These are phyloP conservation scores for Spodoptera littoralis DNA, from an alignment of 2,888 invertebrate genomes.

Conservation along the genomic window DNA sequence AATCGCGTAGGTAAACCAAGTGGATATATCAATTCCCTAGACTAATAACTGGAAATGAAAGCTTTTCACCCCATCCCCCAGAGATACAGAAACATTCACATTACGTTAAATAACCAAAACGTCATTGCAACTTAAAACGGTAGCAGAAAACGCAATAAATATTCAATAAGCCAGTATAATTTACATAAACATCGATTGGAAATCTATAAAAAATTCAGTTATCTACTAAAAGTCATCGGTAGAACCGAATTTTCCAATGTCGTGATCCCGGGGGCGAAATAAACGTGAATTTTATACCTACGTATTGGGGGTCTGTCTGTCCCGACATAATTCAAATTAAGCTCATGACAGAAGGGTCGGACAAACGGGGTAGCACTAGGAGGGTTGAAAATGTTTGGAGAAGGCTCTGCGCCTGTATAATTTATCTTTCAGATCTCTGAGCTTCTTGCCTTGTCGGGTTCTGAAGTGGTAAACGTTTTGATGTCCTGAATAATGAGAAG, in stretches of 20 bases:
- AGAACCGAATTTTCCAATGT: conserved; percentile 63
- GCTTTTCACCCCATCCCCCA: no score
- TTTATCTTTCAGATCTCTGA: conserved; percentile 45
- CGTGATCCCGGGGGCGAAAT: conserved; percentile 62
- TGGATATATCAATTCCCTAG: no score
- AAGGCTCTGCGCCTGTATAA: conserved; percentile 36
- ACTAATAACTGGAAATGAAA: no score
- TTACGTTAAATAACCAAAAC: no score
- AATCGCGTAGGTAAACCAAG: no score
- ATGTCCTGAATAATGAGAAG: conserved; percentile 45
- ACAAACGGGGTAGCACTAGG: conserved; percentile 54
- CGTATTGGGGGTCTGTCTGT: conserved; percentile 73
- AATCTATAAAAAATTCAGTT: conserved; percentile 62
- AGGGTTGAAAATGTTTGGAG: conserved; percentile 51
- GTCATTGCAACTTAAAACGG: no score
- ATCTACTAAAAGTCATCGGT: conserved; percentile 64
- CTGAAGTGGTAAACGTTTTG: conserved; percentile 44
- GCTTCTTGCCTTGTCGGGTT: conserved; percentile 38
- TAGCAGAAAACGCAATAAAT: no score
- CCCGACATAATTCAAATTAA: conserved; percentile 86
- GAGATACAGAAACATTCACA: no score
- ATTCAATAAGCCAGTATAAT: not conserved
- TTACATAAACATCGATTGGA: conserved; percentile 24
- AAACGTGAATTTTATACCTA: conserved; percentile 75
- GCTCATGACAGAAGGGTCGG: conserved; percentile 79